Percentiles rank a stretch among this genome's conserved stretches.
phyloP scores from a whole-genome alignment of 2,888 invertebrate species.

The Gisinianus flammeolus region DNA sequence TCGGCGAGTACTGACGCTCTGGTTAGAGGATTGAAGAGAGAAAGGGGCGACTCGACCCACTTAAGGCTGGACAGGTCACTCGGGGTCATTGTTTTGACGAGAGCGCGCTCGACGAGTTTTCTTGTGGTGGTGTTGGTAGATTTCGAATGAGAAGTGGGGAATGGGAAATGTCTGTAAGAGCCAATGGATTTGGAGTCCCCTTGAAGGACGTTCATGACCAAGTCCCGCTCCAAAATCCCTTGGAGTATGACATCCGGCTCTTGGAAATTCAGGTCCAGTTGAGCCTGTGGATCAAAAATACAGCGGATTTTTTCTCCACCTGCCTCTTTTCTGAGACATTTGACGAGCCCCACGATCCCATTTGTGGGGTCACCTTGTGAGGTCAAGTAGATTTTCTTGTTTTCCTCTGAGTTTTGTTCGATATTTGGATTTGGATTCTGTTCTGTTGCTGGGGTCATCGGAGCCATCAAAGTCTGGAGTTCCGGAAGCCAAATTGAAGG shows the following conservation, averaged over 20 bases:
- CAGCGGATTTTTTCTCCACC: slow-evolving; percentile 75
- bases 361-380: slow-evolving; percentile 70
- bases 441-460: slow-evolving; percentile 65
- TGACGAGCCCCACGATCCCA: slow-evolving; percentile 86
- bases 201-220: slow-evolving; percentile 45
- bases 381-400: too few relatives aligned
- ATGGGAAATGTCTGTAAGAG: slow-evolving; percentile 63
- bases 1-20: slow-evolving; percentile 63
- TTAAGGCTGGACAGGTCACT: slow-evolving; percentile 85
- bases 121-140: too few relatives aligned
- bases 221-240: slow-evolving; percentile 23
- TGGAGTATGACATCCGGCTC: neutral
- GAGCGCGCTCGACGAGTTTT: slow-evolving; percentile 70
- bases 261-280: neutral
- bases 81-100: slow-evolving; percentile 75
- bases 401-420: too few relatives aligned
- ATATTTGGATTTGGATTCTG: neutral
- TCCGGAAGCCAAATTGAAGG: slow-evolving; percentile 75
- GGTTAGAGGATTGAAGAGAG: neutral
- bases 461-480: slow-evolving; percentile 75
- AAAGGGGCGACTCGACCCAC: slow-evolving; percentile 73
- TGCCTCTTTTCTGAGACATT: slow-evolving; percentile 85
- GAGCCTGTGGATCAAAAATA: slow-evolving; percentile 61
- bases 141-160: too few relatives aligned
- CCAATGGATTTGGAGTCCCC: slow-evolving; percentile 63